Conservation (phyloP, 2,113 vertebrate species). For the Brachypodius melanocephalos region DNA sequence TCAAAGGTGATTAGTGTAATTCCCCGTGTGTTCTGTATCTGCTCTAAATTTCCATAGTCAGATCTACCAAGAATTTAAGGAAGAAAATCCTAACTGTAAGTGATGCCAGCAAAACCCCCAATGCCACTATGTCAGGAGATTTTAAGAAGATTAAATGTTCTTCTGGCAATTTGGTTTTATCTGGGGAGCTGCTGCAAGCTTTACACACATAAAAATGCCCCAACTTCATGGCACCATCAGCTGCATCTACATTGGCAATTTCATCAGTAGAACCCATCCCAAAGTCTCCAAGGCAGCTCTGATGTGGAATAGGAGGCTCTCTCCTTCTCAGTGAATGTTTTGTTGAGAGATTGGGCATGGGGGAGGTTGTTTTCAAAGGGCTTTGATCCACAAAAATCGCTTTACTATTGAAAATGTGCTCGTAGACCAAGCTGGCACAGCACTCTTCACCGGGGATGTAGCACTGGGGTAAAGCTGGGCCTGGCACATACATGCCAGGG, state of each 20-base stretch:
- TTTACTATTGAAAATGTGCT: background rate
- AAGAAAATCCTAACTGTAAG: background rate
- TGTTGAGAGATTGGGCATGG: rapidly evolving
- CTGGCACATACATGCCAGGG: rapidly evolving
- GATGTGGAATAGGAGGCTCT: background rate
- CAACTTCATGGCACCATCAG: background rate
- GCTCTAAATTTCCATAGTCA: background rate
- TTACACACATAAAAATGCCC: background rate
- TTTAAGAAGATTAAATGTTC: rapidly evolving
- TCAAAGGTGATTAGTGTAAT: background rate
- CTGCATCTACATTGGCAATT: background rate
- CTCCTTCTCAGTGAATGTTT: background rate
- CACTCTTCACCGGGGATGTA: background rate
- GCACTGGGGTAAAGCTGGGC: background rate
- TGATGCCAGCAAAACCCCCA: background rate
- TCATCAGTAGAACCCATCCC: background rate
- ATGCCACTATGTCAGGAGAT: background rate
- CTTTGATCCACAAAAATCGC: background rate
- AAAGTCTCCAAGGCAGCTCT: background rate
- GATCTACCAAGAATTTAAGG: background rate
- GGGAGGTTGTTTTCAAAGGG: background rate
- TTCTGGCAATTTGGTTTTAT: background rate
- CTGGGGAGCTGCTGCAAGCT: background rate
- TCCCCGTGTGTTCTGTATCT: rapidly evolving
- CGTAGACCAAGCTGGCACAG: background rate